Base-by-base conservation (phyloP, 2,113 vertebrate genomes). In the Castor canadensis region DNA sequence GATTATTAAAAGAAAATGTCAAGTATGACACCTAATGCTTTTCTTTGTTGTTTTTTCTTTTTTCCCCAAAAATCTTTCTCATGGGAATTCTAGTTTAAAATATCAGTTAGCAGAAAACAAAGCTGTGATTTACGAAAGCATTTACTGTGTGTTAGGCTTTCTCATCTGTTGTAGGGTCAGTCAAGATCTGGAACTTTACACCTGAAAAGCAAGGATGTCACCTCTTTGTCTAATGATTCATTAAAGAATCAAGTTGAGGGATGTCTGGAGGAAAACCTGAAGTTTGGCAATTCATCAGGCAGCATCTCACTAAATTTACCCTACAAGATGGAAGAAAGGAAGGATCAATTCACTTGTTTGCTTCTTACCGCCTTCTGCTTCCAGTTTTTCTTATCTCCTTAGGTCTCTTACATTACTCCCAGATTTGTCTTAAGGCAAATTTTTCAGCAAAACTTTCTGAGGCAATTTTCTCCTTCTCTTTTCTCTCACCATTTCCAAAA, bases 401-500 rank as follows among this genome's bases (percentile, higher is more conserved):
- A 82, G 40, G 54, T 73, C 73, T 89, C 35, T 66, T 15, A n/a
- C 30, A 66, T 66, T 32, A 66, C 32, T 35, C 10, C 10, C 64
- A 66, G 32, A 32, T 66, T n/a, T 66, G 30, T 30, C 32, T 66
- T 13, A n/a, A 66, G 64, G 64, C 30, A 60, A 60, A 35, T 87
- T 95, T 92, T 43, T 87, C 81, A 88, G 54, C 26, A 82, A 87
- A 87, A 83, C 79, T 71, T 20, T 88, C 64, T 81, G n/a, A 93
- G 32, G 32, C 45, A 71, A 35, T 80, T 52, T 67, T 95, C 45
- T 69, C 20, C 84, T 73, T 85, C 15, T 56, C 15, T 75, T 90
- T n/a, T 71, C 52, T 91, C 45, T 96, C 28, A 89, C 52, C 54
- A n/a, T 35, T 87, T 96, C 66, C 56, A 67, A 83, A 96, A 93